phyloP scores from a whole-genome alignment of 2,888 invertebrate species.

The Trichogramma dendrolimi region DNA sequence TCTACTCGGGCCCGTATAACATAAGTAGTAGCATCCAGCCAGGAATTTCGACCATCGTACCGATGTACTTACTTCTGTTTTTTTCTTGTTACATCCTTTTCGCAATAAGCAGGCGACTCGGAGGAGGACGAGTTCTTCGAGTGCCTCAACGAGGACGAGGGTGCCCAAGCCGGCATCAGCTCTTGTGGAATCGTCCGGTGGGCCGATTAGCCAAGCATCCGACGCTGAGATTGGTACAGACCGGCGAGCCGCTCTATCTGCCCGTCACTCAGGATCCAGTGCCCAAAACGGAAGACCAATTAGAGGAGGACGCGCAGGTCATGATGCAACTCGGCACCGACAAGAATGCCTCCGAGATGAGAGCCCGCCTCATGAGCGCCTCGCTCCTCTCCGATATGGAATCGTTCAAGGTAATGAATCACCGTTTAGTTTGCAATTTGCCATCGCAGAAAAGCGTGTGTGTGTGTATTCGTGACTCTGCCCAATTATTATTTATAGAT shows the following conservation, averaged over 20 bases:
- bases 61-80: too few species aligned
- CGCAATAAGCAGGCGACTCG: slow-evolving; percentile 43
- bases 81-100: not conserved
- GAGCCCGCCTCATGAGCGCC: slow-evolving; percentile 93
- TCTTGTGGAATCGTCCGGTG: slow-evolving; percentile 62
- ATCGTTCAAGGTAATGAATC: slow-evolving; percentile 78
- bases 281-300: slow-evolving; percentile 94
- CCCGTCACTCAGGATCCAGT: slow-evolving; percentile 88
- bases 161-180: slow-evolving; percentile 44
- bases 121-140: slow-evolving; percentile 82
- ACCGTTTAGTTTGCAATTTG: too few species aligned
- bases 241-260: slow-evolving; percentile 70
- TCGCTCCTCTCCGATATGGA: slow-evolving; percentile 96
- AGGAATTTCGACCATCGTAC: too few species aligned
- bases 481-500: too few species aligned
- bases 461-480: not conserved
- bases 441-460: too few species aligned
- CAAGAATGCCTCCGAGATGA: slow-evolving; percentile 74
- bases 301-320: slow-evolving; percentile 88
- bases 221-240: slow-evolving; percentile 63
- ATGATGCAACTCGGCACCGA: slow-evolving; percentile 84
- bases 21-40: not conserved
- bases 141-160: slow-evolving; percentile 60
- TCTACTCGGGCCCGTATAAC: not conserved
- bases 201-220: slow-evolving; percentile 69